Conservation (phyloP, 2,797 vertebrate genomes). For the Bradypodion pumilum region DNA sequence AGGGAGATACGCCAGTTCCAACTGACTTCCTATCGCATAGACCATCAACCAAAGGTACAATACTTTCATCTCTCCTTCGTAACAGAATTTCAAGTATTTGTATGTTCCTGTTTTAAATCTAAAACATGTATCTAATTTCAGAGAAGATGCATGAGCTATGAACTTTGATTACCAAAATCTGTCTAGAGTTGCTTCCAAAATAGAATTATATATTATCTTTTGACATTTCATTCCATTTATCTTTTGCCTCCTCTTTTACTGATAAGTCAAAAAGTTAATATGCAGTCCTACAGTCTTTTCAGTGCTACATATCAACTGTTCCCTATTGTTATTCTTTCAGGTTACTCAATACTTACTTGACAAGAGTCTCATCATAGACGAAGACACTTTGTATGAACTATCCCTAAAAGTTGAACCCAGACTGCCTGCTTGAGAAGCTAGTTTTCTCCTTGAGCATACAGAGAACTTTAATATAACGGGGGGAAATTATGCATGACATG, state of each 20-base stretch:
- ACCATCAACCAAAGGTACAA: conserved; percentile 90
- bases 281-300: neutral
- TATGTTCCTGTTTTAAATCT: neutral
- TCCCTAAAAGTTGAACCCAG: conserved; percentile 95
- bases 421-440: conserved; percentile 88
- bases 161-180: neutral
- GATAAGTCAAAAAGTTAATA: neutral
- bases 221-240: no score
- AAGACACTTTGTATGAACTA: conserved; percentile 94
- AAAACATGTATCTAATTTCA: neutral
- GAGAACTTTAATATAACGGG: conserved; percentile 50
- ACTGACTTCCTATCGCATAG: conserved; percentile 95
- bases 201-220: neutral
- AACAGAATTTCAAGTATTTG: neutral
- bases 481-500: conserved; percentile 60
- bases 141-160: neutral
- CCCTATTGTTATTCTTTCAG: conserved; percentile 66
- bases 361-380: conserved; percentile 93
- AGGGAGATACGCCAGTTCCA: conserved; percentile 97
- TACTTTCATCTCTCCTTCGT: neutral
- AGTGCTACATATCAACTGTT: conserved; percentile 9
- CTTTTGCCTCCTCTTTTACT: neutral
- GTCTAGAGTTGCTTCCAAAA: neutral
- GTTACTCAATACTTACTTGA: conserved; percentile 95
- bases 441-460: conserved; percentile 55